Evolutionary conservation across 2,888 invertebrate genomes (phyloP), one percentile per base, ranked within the genome.

Genomic region (Ophraella communa): DNA sequence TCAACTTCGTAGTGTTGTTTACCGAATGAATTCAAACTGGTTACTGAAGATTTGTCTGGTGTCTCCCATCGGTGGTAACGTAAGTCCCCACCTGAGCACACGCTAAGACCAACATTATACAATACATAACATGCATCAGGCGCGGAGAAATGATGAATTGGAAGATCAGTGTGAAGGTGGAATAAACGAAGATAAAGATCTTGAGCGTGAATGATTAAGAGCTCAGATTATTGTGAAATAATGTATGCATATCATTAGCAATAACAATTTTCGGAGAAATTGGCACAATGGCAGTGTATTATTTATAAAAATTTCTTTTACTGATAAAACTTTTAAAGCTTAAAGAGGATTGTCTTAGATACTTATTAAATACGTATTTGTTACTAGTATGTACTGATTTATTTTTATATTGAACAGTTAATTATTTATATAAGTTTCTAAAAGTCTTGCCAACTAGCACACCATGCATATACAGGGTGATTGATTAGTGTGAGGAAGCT

Each of bases 131-230:
- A 57, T 72, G 76, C 75, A 76, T 76, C 74, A 73, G 73, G 71
- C 73, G 76, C 69, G 74, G 68, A 74, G 75, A 60, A 49, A 60
- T 78, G 78, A 79, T 79, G 78, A 77, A 78, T 79, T 73, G 77
- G 74, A 72, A 71, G 76, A 73, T 70, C 72, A 69, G 71, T 73
- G 75, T 73, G 75, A 77, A 76, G 77, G 77, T 73, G 77, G 77
- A 78, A 77, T 78, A 77, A 77, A 77, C 74, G 75, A 73, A 70
- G 60, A 60, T 60, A 49, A 49, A 75, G 77, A 78, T 78, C 77
- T 77, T 72, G 71, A 64, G 71, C 65, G 73, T 71, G 71, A 76
- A 75, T 74, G 76, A 76, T 75, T 76, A 76, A 76, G 75, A 75
- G 76, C 71, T 76, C 69, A 76, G 67, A 73, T 75, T 73, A 74